A percentile compares a stretch with the other conserved stretches of the same genome.
These are phyloP conservation scores for Nasonia vitripennis DNA, from an alignment of 1,140 invertebrate genomes.

Conservation along the genomic window DNA sequence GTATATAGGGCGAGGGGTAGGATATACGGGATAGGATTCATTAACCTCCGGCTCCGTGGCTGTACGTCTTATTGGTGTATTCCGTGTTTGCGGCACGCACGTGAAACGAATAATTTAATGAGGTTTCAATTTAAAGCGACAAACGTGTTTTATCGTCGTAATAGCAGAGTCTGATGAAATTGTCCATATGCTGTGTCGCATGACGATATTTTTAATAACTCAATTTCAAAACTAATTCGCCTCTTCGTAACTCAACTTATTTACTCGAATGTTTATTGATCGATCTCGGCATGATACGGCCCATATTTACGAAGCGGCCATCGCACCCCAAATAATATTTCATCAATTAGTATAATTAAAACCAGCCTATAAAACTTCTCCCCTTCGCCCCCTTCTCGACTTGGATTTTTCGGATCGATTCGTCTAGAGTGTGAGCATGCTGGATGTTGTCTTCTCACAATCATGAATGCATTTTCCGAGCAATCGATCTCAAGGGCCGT, in stretches of 20 bases:
- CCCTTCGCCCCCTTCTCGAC: not conserved
- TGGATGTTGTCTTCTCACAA: not conserved
- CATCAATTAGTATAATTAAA: constrained; percentile 8
- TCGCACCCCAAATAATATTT: constrained; percentile 9
- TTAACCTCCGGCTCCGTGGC: not conserved
- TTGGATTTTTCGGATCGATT: not conserved
- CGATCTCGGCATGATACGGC: not conserved
- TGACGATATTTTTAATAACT: too few relatives aligned
- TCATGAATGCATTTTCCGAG: not conserved
- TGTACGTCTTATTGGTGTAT: too few relatives aligned
- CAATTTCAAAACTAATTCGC: not conserved
- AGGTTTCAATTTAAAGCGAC: too few relatives aligned
- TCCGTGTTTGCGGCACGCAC: too few relatives aligned
- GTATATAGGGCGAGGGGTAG: not conserved
- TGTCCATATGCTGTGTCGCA: too few relatives aligned
- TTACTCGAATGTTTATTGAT: not conserved
- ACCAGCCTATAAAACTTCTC: not conserved
- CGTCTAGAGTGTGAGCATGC: not conserved
- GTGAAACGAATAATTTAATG: too few relatives aligned
- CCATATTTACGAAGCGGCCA: not conserved
- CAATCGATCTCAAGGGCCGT: not conserved
- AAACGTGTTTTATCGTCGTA: too few relatives aligned
- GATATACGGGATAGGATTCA: not conserved
- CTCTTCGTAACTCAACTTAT: not conserved
- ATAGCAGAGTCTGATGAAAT: too few relatives aligned